Percentiles rank a stretch among this genome's conserved stretches.
Conservation (phyloP, 2,113 vertebrate species). For the Mormyrus lacerda region DNA sequence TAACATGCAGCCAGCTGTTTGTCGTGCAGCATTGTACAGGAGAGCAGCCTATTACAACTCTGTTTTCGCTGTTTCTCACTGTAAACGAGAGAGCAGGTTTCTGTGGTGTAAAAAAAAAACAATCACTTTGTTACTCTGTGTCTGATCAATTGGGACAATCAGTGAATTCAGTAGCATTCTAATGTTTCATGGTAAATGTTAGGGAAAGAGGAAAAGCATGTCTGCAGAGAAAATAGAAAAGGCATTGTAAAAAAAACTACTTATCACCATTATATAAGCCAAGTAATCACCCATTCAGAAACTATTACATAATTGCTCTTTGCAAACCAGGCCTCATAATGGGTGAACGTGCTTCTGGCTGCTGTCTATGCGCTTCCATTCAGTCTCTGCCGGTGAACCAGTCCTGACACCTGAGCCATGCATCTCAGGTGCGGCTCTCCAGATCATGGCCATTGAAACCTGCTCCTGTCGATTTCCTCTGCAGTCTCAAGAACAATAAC, state of each 20-base stretch:
- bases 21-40: neutral
- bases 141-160: neutral
- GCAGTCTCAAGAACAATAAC: neutral
- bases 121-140: neutral
- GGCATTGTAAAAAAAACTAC: neutral
- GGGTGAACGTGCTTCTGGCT: neutral
- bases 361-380: neutral
- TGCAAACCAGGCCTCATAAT: neutral
- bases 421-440: neutral
- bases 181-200: neutral
- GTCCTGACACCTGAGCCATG: neutral
- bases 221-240: neutral
- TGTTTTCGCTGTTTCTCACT: neutral
- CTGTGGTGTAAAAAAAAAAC: neutral
- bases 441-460: neutral
- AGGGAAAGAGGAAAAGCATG: neutral
- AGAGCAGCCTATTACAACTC: neutral
- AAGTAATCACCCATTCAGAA: conserved; percentile 2
- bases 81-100: neutral
- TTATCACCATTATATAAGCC: neutral
- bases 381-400: neutral
- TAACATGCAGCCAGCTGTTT: neutral
- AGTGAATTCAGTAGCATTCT: neutral
- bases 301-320: conserved; percentile 1
- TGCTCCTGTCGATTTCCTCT: neutral